Evolutionary conservation across 53 echinoderm and acorn worm species (phyloP).

Genomic region (Temnopleurus reevesii): DNA sequence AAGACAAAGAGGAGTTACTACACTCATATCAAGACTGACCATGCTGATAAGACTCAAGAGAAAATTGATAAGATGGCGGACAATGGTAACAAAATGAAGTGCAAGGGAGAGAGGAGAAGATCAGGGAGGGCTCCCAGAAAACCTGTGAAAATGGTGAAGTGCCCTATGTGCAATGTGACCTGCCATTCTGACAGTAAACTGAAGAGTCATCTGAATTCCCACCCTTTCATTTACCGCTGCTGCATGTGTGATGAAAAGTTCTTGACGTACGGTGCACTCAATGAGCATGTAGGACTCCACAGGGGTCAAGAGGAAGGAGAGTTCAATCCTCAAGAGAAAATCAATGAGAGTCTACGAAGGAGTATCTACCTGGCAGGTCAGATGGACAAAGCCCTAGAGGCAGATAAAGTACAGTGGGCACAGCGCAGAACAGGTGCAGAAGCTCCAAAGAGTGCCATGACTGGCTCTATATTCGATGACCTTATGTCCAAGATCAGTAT

Average conservation of each 20-base stretch:
- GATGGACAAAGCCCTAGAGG: conserved; percentile 55
- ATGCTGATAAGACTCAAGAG: neutral
- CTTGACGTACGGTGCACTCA: conserved; percentile 45
- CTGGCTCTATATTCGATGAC: conserved; percentile 37
- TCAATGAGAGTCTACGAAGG: conserved; percentile 48
- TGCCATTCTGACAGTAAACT: neutral
- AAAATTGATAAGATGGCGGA: neutral
- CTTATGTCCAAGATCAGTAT: conserved; percentile 51
- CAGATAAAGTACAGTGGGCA: conserved; percentile 48
- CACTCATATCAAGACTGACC: neutral
- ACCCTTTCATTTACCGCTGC: conserved; percentile 48
- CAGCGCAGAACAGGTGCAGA: conserved; percentile 46
- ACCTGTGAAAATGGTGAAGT: neutral
- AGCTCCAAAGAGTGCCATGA: conserved; percentile 46
- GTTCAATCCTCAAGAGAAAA: conserved; percentile 53
- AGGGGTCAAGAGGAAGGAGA: neutral
- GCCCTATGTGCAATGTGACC: conserved; percentile 24
- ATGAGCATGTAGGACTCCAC: conserved; percentile 49
- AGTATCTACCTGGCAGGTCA: conserved; percentile 42
- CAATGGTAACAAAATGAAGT: no score
- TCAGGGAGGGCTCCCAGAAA: neutral
- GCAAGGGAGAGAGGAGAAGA: neutral
- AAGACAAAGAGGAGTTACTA: conserved; percentile 30
- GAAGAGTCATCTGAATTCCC: neutral
- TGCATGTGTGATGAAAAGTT: conserved; percentile 49